Conservation (phyloP, 1,140 invertebrate genomes). For the Brachionus asplanchnoidis region DNA sequence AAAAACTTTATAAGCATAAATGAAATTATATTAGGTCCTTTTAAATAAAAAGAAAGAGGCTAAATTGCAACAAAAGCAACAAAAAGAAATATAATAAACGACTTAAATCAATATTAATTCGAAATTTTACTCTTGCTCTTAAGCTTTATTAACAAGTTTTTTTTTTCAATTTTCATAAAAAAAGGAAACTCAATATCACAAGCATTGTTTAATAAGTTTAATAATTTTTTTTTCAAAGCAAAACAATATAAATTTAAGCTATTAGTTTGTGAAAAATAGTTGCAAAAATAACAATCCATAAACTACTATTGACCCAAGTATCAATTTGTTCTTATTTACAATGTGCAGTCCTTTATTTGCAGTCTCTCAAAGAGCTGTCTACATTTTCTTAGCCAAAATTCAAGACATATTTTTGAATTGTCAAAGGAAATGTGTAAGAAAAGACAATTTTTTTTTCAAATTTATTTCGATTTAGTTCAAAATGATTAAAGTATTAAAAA, state of each 20-base stretch:
- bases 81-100: background rate
- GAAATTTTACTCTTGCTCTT: background rate
- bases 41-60: background rate
- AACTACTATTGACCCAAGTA: background rate
- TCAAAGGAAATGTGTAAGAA: background rate
- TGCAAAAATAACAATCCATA: background rate
- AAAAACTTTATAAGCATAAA: background rate
- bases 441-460: background rate
- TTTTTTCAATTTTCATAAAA: slow-evolving; percentile 1
- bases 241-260: background rate
- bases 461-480: background rate
- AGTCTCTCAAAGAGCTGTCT: background rate
- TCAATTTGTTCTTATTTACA: background rate
- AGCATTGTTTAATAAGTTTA: slow-evolving; percentile 24
- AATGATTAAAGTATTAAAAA: background rate
- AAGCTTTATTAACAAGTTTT: background rate
- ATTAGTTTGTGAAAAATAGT: background rate
- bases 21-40: slow-evolving; percentile 14
- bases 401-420: background rate
- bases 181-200: slow-evolving; percentile 28
- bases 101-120: slow-evolving; percentile 18
- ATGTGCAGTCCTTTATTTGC: background rate
- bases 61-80: background rate
- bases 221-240: background rate
- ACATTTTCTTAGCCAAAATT: background rate